A percentile compares a stretch with the other conserved stretches of the same genome.
phyloP scores from a whole-genome alignment of 2,113 vertebrate genomes.

The Eclectus roratus region DNA sequence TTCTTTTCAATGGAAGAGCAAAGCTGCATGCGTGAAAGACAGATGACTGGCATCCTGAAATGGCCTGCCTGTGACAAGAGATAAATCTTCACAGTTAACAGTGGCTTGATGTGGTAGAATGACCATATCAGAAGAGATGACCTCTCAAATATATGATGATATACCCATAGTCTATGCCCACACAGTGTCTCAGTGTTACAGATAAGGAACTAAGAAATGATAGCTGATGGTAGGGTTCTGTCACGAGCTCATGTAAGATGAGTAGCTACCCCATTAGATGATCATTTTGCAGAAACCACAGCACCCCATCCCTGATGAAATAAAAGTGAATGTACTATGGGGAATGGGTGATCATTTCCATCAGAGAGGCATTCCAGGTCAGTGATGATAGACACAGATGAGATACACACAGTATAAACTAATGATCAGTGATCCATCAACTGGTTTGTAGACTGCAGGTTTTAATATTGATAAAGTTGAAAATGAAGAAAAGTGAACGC shows the following conservation, averaged over 20 bases:
- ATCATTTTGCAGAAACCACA: background rate
- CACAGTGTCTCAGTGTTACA: background rate
- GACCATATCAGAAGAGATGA: background rate
- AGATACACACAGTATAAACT: background rate
- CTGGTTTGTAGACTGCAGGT: background rate
- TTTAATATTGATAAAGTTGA: background rate
- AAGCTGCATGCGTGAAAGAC: background rate
- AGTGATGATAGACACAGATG: background rate
- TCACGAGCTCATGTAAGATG: background rate
- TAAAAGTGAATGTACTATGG: background rate
- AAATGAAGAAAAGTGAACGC: background rate
- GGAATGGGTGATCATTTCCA: background rate
- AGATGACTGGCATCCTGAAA: background rate
- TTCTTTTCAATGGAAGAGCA: background rate
- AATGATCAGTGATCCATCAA: background rate
- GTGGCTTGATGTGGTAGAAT: background rate
- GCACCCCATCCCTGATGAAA: background rate
- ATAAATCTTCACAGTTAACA: background rate
- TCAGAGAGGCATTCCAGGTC: background rate
- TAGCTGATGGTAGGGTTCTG: background rate
- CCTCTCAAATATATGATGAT: background rate
- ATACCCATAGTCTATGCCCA: background rate
- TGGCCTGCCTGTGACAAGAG: background rate
- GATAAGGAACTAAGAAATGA: background rate
- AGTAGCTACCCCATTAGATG: background rate